Evolutionary conservation across 2,888 invertebrate species (phyloP), one percentile per base, ranked within the genome.

Genomic region (Agrilus cyanescens): DNA sequence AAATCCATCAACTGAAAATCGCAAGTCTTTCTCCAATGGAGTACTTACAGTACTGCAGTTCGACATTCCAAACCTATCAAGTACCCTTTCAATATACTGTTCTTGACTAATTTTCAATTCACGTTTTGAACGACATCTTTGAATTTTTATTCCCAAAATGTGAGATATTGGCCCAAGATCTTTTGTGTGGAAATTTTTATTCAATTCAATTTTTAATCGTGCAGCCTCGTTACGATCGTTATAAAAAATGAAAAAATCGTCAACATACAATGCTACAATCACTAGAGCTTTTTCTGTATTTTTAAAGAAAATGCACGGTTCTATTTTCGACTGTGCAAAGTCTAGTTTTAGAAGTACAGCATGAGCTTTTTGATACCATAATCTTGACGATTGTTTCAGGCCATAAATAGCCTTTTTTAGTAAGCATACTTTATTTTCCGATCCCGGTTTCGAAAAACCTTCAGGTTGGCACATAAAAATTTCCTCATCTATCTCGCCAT

Each of bases 381-480:
- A 45, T 38, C 51, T 46, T 10, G 53, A 46, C 4, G 52, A 48
- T 39, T 55, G 54, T 37, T 57, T 56, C 14, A 57, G 37, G 0
- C 55, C 54, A 50, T 56, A 56, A 37, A 56, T 50, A 25, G 43
- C 51, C 37, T 51, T 52, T 30, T 54, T 50, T 38, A 56, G 41
- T 29, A 46, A 37, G 32, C 49, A 50, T 14, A 50, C 43, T 36
- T 46, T 40, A 38, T 40, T 44, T 40, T 41, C 32, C 32, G 40
- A 32, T 34, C 40, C 20, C 2, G 18, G 3, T 18, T 43, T 30
- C 31, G 41, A 33, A 37, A 43, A 46, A 18, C 33, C 46, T 43
- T 45, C 46, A n/a, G 47, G 50, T 43, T 50, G 49, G 14, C 32
- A 20, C 51, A 54, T 53, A 45, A 47, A 53, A 37, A 55, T 46